These are phyloP conservation scores for Hemicordylus capensis DNA, from an alignment of 2,113 vertebrate genomes.

Conservation along the genomic window DNA sequence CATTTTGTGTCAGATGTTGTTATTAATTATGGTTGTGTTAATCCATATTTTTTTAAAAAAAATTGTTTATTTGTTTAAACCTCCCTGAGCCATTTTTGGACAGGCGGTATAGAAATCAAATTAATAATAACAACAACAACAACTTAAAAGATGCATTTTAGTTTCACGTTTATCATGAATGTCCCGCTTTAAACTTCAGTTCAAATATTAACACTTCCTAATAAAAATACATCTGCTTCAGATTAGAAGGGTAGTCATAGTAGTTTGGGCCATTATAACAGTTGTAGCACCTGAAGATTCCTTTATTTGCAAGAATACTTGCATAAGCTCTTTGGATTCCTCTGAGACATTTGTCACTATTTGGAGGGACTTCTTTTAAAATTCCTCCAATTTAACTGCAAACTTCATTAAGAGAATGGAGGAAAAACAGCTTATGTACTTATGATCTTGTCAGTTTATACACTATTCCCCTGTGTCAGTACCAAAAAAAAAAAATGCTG, in stretches of 20 bases:
- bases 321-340: constrained; percentile 57
- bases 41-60: too few species aligned
- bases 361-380: constrained; percentile 49
- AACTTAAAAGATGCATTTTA: constrained; percentile 15
- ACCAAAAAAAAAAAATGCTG: constrained; percentile 32
- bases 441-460: constrained; percentile 63
- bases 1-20: neutral
- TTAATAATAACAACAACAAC: neutral
- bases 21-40: too few species aligned
- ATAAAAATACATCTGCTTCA: neutral
- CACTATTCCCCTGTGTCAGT: constrained; percentile 52
- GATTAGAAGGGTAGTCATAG: constrained; percentile 35
- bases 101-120: too few species aligned
- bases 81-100: too few species aligned
- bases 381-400: constrained; percentile 67
- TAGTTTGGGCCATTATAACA: constrained; percentile 28
- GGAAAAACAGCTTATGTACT: constrained; percentile 47
- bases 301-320: constrained; percentile 56
- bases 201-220: constrained; percentile 13
- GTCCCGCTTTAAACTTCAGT: constrained; percentile 40
- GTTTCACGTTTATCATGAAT: constrained; percentile 32
- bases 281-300: constrained; percentile 51
- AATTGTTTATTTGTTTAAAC: too few species aligned
- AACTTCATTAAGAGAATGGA: constrained; percentile 59
- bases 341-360: constrained; percentile 58